Conservation (phyloP, 2,113 vertebrate species). For the Sphyrna mokarran region DNA sequence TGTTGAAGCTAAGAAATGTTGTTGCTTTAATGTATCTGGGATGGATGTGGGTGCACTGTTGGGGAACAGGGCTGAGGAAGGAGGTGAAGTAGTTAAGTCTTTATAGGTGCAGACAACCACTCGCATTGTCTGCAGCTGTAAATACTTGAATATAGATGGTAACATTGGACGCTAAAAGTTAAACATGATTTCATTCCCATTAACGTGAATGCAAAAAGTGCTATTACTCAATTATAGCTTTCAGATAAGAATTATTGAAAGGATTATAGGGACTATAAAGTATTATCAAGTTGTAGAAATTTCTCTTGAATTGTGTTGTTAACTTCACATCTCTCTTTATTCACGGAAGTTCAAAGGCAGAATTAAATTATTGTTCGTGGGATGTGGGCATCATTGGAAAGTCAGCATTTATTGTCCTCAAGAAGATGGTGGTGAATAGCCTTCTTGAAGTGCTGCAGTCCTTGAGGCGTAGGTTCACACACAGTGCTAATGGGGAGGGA, state of each 20-base stretch:
- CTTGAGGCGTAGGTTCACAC: too few species aligned
- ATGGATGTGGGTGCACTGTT: background rate
- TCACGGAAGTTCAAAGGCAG: background rate
- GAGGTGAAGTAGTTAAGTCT: too few species aligned
- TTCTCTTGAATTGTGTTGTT: background rate
- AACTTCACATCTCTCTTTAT: background rate
- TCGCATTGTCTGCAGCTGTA: too few species aligned
- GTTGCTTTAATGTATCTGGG: too few species aligned
- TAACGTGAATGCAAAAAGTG: background rate
- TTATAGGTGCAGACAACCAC: too few species aligned
- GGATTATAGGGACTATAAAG: background rate
- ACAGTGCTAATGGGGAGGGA: too few species aligned
- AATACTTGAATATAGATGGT: background rate
- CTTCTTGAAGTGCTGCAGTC: too few species aligned
- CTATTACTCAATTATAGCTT: background rate
- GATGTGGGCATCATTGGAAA: too few species aligned
- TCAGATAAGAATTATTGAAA: background rate
- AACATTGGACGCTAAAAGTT: background rate
- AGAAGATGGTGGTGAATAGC: too few species aligned
- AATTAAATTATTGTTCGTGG: background rate
- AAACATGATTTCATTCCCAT: background rate
- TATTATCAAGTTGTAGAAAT: background rate
- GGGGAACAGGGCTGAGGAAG: background rate
- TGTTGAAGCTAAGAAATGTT: background rate
- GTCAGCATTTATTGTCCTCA: too few species aligned